A percentile compares a stretch with the other conserved stretches of the same genome.
Conservation (phyloP, 2,888 invertebrate species). For the Synergus itoensis region DNA sequence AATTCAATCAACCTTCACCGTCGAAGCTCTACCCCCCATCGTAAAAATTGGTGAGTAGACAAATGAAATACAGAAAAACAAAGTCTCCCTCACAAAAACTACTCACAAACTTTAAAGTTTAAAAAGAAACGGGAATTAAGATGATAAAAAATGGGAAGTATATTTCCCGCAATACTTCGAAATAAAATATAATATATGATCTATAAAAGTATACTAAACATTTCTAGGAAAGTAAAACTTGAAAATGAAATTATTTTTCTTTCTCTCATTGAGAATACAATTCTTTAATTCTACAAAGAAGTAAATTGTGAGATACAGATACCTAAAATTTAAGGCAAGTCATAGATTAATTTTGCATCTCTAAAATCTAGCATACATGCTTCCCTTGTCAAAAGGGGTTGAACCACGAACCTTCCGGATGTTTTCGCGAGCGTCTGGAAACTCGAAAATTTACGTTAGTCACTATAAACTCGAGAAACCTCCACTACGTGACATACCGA, state of each 20-base stretch:
- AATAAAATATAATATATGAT: too few relatives aligned
- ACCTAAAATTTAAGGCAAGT: neutral
- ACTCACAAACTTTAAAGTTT: neutral
- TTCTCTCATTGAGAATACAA: too few relatives aligned
- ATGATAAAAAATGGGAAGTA: too few relatives aligned
- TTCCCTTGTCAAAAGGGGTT: slow-evolving; percentile 34
- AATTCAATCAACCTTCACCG: slow-evolving; percentile 67
- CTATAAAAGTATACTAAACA: too few relatives aligned
- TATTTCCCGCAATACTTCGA: too few relatives aligned
- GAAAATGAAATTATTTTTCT: too few relatives aligned
- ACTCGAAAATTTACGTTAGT: slow-evolving; percentile 29
- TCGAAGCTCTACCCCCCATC: slow-evolving; percentile 72
- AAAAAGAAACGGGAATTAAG: too few relatives aligned
- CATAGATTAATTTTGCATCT: slow-evolving; percentile 9
- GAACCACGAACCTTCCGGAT: slow-evolving; percentile 30
- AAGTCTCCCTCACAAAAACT: neutral
- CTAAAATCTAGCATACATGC: neutral
- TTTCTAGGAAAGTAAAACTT: too few relatives aligned
- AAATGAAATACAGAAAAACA: neutral
- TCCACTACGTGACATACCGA: slow-evolving; percentile 13
- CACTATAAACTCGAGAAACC: slow-evolving; percentile 23
- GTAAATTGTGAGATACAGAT: too few relatives aligned
- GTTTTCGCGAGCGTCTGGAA: slow-evolving; percentile 32
- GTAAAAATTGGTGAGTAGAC: slow-evolving; percentile 74
- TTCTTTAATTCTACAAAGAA: too few relatives aligned